A percentile compares a stretch with the other conserved stretches of the same genome.
phyloP scores from a whole-genome alignment of 2,888 invertebrate species.

The Drosophila lacicola region DNA sequence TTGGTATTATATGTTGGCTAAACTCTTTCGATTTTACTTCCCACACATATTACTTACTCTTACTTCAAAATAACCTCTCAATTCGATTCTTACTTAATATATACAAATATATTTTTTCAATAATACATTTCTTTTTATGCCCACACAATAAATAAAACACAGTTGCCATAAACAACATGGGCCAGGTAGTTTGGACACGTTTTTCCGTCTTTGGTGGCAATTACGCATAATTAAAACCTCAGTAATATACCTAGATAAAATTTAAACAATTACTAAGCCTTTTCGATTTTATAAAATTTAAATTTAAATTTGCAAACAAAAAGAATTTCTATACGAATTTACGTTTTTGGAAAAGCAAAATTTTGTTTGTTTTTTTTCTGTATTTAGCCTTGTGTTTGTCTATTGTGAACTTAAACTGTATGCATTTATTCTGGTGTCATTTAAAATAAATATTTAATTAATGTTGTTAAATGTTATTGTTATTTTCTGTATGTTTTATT shows the following conservation, averaged over 20 bases:
- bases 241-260: neutral
- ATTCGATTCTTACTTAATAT: constrained; percentile 16
- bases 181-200: constrained; percentile 82
- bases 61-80: neutral
- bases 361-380: neutral
- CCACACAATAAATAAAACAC: constrained; percentile 36
- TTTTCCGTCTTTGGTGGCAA: constrained; percentile 76
- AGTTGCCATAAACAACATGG: constrained; percentile 81
- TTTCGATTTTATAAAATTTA: constrained; percentile 51
- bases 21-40: constrained; percentile 3
- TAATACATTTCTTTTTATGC: constrained; percentile 58
- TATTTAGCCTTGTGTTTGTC: constrained; percentile 19
- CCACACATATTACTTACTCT: neutral
- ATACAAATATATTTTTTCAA: constrained; percentile 14
- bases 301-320: neutral
- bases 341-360: neutral
- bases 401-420: constrained; percentile 40
- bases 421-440: constrained; percentile 53
- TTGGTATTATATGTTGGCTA: constrained; percentile 44
- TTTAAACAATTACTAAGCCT: constrained; percentile 51
- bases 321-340: neutral
- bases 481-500: constrained; percentile 31
- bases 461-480: constrained; percentile 34
- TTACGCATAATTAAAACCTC: constrained; percentile 5
- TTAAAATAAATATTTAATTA: constrained; percentile 51